Percentiles rank a stretch among this genome's conserved stretches.
Evolutionary conservation across 2,888 invertebrate species (phyloP).

Genomic region (Chrysomela aeneicollis): DNA sequence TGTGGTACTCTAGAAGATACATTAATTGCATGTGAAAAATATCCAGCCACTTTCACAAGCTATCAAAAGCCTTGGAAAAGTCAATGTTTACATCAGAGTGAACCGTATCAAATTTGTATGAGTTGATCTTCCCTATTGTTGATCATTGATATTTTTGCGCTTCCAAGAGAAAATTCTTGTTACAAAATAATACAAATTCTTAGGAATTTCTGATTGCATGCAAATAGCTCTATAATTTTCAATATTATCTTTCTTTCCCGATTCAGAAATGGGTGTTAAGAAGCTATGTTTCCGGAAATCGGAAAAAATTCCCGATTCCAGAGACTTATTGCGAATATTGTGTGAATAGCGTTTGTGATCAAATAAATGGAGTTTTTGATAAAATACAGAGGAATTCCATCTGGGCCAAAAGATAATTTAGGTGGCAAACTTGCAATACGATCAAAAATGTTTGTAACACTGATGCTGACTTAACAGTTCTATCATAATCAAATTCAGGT

Average conservation of each 20-base stretch:
- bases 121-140: neutral
- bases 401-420: neutral
- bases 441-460: neutral
- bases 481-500: neutral
- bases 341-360: slow-evolving; percentile 1
- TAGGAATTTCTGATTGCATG: too few relatives aligned
- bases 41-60: slow-evolving; percentile 1
- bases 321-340: too few relatives aligned
- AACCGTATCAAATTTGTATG: neutral
- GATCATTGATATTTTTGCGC: too few relatives aligned
- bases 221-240: too few relatives aligned
- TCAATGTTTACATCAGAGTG: neutral
- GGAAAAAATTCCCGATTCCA: too few relatives aligned
- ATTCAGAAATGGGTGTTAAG: too few relatives aligned
- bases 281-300: too few relatives aligned
- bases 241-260: too few relatives aligned
- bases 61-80: neutral
- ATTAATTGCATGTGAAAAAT: neutral
- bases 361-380: neutral
- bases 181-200: too few relatives aligned
- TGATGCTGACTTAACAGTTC: neutral
- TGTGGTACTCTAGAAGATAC: slow-evolving; percentile 10
- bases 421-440: too few relatives aligned
- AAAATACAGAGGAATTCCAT: neutral
- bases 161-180: too few relatives aligned